Evolutionary conservation across 2,113 vertebrate species (phyloP).

Genomic region (Strix aluco): DNA sequence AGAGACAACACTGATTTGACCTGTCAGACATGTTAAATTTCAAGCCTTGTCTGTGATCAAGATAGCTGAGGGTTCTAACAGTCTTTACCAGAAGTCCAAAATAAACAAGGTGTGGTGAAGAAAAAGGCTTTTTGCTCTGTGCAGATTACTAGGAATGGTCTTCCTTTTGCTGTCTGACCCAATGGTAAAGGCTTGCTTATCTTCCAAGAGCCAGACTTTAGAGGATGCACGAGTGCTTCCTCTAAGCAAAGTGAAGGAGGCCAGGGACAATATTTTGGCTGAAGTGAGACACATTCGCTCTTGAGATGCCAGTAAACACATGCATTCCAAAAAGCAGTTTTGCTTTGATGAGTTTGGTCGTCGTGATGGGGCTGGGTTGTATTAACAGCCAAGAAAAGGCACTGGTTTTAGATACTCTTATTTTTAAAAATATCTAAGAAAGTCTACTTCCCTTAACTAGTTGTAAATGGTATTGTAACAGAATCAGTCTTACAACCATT

Average conservation of each 20-base stretch:
- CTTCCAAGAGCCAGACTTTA: background rate
- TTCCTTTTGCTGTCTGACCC: slow-evolving; percentile 4
- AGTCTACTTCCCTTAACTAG: background rate
- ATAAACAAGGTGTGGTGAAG: background rate
- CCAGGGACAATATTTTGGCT: background rate
- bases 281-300: background rate
- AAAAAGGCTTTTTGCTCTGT: background rate
- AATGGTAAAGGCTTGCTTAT: background rate
- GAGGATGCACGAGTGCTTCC: background rate
- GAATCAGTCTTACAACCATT: background rate
- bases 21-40: background rate
- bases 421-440: background rate
- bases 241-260: background rate
- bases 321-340: background rate
- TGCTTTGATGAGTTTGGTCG: background rate
- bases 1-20: background rate
- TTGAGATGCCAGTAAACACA: background rate
- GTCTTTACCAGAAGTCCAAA: background rate
- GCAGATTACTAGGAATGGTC: background rate
- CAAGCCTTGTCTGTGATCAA: background rate
- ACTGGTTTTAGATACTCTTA: background rate
- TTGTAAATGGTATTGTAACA: background rate
- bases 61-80: background rate
- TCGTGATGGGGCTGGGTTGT: background rate
- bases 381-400: background rate